Evolutionary conservation across 2,888 invertebrate species (phyloP).

Genomic region (Pyrrhia umbra): DNA sequence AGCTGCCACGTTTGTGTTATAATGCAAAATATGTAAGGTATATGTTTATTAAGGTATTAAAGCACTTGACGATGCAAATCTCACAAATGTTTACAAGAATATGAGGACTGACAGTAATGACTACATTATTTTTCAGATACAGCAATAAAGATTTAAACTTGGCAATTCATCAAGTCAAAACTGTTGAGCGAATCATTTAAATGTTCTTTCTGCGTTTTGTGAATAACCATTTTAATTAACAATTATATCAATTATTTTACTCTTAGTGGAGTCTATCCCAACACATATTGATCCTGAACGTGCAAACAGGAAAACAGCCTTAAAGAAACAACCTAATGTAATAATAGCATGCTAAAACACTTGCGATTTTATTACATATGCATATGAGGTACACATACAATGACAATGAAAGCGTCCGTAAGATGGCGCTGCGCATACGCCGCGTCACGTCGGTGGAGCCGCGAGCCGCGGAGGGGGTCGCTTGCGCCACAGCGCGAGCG

Average conservation of each 20-base stretch:
- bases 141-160: conserved; percentile 43
- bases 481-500: conserved; percentile 82
- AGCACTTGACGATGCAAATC: conserved; percentile 42
- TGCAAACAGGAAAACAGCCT: conserved; percentile 5
- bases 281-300: neutral
- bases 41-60: conserved; percentile 32
- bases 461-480: conserved; percentile 69
- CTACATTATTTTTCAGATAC: conserved; percentile 27
- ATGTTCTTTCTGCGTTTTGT: neutral
- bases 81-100: conserved; percentile 32
- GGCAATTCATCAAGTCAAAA: conserved; percentile 16
- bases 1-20: conserved; percentile 54
- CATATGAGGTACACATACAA: conserved; percentile 15
- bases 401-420: conserved; percentile 56
- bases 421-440: conserved; percentile 74
- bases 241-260: neutral
- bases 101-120: conserved; percentile 18
- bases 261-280: no score
- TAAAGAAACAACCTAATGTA: neutral
- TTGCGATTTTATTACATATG: conserved; percentile 10
- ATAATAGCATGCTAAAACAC: neutral
- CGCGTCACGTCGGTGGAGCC: conserved; percentile 58
- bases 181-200: conserved; percentile 4
- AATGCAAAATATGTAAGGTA: conserved; percentile 38
- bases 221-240: neutral